phyloP scores from a whole-genome alignment of 2,888 invertebrate genomes.

The Rhimphoctona megacephalus region DNA sequence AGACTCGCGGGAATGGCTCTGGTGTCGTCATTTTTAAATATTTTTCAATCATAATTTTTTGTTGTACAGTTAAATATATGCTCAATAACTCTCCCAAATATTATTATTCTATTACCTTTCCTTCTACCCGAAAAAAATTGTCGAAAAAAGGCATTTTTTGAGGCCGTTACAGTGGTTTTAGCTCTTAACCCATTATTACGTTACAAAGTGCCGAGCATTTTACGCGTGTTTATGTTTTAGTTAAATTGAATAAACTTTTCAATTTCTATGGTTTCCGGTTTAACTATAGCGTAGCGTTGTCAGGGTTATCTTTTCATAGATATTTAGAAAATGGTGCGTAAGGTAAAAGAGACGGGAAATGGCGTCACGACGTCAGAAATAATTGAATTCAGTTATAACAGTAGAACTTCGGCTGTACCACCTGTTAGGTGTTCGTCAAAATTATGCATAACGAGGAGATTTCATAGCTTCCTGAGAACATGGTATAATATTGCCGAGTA shows the following conservation, averaged over 20 bases:
- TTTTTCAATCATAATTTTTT: too few species aligned
- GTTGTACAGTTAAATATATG: too few species aligned
- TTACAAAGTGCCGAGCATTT: background rate
- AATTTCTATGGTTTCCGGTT: background rate
- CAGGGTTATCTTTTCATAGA: background rate
- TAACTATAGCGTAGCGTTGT: background rate
- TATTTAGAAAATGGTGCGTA: background rate
- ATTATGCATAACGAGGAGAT: slow-evolving; percentile 49
- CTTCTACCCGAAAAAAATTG: too few species aligned
- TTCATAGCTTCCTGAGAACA: slow-evolving; percentile 47
- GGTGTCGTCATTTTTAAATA: too few species aligned
- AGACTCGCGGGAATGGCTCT: too few species aligned
- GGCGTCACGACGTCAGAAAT: background rate
- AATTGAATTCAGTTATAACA: slow-evolving; percentile 33
- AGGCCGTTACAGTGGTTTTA: too few species aligned
- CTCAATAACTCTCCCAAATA: too few species aligned
- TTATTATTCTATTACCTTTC: too few species aligned
- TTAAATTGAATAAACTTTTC: background rate
- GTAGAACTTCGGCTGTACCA: slow-evolving; percentile 26
- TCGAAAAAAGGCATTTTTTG: too few species aligned
- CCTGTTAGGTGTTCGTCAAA: slow-evolving; percentile 34
- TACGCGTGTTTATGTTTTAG: background rate
- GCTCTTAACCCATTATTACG: too few species aligned
- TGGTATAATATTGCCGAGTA: slow-evolving; percentile 27
- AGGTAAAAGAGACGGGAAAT: background rate